A percentile compares a stretch with the other conserved stretches of the same genome.
These are phyloP conservation scores for Hycleus phaleratus DNA, from an alignment of 1,140 invertebrate genomes.

Conservation along the genomic window DNA sequence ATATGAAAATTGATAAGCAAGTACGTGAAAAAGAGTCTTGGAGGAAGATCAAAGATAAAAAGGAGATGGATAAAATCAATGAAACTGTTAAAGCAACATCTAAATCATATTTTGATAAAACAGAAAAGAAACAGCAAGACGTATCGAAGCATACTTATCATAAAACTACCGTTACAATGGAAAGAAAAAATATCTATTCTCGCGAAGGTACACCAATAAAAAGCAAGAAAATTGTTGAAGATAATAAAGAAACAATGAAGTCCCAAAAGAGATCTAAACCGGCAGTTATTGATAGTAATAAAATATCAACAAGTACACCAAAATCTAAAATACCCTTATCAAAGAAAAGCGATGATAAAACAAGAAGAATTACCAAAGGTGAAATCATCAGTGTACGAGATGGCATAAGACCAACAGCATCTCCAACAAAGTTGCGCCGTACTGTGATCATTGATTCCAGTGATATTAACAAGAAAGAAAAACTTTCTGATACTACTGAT, in stretches of 20 bases:
- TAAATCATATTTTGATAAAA: constrained; percentile 15
- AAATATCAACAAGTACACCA: constrained; percentile 1
- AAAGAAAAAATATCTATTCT: constrained; percentile 13
- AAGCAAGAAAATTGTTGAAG: background rate
- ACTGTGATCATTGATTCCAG: constrained; percentile 31
- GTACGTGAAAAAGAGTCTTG: constrained; percentile 17
- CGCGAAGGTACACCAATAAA: constrained; percentile 4
- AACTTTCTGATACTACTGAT: constrained; percentile 23
- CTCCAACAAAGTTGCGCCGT: constrained; percentile 37
- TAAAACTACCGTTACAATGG: constrained; percentile 21
- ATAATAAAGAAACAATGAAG: background rate
- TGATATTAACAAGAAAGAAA: constrained; percentile 25
- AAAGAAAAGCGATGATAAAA: constrained; percentile 9
- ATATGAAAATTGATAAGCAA: constrained; percentile 41
- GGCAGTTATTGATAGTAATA: constrained; percentile 9
- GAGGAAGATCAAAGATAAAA: constrained; percentile 27
- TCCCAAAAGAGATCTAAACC: constrained; percentile 2
- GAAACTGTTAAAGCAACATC: constrained; percentile 23
- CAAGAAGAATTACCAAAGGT: constrained; percentile 1
- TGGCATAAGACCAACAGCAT: constrained; percentile 35
- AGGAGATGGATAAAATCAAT: constrained; percentile 30
- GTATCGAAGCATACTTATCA: constrained; percentile 17
- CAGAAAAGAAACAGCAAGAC: constrained; percentile 7
- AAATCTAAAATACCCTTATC: constrained; percentile 9
- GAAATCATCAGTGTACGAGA: constrained; percentile 14